Evolutionary conservation across 1,140 invertebrate species (phyloP), one percentile per base, ranked within the genome.

Genomic region (Lordiphosa collinella): DNA sequence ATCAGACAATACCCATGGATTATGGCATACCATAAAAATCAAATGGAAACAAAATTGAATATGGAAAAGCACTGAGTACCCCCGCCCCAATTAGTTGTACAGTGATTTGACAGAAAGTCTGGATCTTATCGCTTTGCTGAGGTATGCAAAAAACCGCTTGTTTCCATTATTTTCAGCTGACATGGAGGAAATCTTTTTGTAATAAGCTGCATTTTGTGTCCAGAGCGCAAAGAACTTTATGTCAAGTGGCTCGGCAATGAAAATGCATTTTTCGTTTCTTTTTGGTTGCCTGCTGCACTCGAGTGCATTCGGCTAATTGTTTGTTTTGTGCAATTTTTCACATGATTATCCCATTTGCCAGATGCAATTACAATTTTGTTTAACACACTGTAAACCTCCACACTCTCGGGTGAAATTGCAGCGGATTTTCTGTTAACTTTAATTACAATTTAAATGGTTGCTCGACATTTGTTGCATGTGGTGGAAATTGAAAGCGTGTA

Each of bases 261-360:
- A 22, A 61, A 13, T 73, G 37, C 58, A 55, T 61, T 57, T 38
- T 46, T 32, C 51, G 25, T 50, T 58, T 56, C 22, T 46, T 55
- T 69, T 59, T 70, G 2, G 4, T 22, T 4, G 18, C 18, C 18
- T 22, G 18, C 18, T 22, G 18, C 18, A 22, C 18, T 44, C 41
- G 29, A 44, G 66, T 70, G 56, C 38, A 44, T 65, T 63, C 22
- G 37, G 25, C 8, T 29, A 29, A 41, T 63, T 68, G 65, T 50
- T 69, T 63, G 68, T 67, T 82, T 75, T 76, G 61, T 61, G 58
- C 35, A 51, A 76, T 47, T 76, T 80, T 80, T 80, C 78, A 52
- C 76, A 80, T 82, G 46, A 74, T 82, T 70, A 66, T 73, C 41
- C 34, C 52, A 38, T 40, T 34, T 31, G 16, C 50, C 8, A 37